A percentile compares a stretch with the other conserved stretches of the same genome.
Conservation (phyloP, 2,888 invertebrate genomes). For the Drosophila affinis region DNA sequence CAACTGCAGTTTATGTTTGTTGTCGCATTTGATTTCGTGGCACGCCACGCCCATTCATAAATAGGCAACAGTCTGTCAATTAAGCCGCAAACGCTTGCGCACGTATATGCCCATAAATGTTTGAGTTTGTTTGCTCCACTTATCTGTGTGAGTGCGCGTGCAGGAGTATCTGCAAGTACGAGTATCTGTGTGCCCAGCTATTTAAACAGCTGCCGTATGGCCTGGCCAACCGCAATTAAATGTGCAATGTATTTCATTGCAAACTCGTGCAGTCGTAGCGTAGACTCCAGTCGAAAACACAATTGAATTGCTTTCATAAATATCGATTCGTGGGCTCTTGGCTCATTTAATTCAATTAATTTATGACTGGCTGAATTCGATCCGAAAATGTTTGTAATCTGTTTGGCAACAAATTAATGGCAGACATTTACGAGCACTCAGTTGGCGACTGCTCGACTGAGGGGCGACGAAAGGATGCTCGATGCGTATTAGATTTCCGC, state of each 20-base stretch:
- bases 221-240: constrained; percentile 39
- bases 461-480: background rate
- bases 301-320: constrained; percentile 6
- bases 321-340: constrained; percentile 10
- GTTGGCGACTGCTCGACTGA: too few species aligned
- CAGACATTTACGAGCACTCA: background rate
- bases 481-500: background rate
- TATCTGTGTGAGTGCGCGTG: background rate
- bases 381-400: background rate
- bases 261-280: background rate
- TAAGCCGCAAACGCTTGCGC: constrained; percentile 55
- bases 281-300: background rate
- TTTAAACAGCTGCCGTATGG: constrained; percentile 3
- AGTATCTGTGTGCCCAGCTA: constrained; percentile 4
- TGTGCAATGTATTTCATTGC: constrained; percentile 30
- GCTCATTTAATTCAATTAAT: constrained; percentile 18
- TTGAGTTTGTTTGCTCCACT: constrained; percentile 19
- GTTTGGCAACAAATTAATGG: constrained; percentile 7
- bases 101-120: constrained; percentile 38
- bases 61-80: constrained; percentile 57
- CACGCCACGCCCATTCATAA: constrained; percentile 40
- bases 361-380: background rate
- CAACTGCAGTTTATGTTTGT: constrained; percentile 20
- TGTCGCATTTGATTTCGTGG: constrained; percentile 15
- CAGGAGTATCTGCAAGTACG: background rate